These are phyloP conservation scores for Amphiduros pacificus DNA, from an alignment of 2,888 invertebrate genomes.

Conservation along the genomic window DNA sequence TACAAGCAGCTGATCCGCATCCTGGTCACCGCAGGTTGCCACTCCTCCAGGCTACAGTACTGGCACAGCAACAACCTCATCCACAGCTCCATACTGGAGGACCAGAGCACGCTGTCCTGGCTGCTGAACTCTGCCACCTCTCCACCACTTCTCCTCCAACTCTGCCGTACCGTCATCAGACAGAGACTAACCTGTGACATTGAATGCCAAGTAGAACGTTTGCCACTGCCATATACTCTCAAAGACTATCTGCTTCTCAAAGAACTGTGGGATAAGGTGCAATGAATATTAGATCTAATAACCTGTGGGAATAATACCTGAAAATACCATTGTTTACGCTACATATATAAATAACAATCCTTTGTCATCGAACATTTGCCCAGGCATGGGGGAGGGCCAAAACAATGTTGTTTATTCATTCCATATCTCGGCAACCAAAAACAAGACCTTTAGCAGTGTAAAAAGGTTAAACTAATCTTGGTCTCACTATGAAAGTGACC, in stretches of 20 bases:
- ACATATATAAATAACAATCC: too few species aligned
- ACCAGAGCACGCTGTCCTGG: neutral
- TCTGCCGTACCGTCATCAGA: constrained; percentile 8
- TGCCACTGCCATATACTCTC: constrained; percentile 14
- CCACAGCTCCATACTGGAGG: neutral
- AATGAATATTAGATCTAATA: too few species aligned
- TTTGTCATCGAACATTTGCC: too few species aligned
- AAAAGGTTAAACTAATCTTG: too few species aligned
- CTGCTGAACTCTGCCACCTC: neutral
- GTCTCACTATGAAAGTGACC: too few species aligned
- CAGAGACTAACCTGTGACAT: constrained; percentile 11
- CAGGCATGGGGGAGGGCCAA: too few species aligned
- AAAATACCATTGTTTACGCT: too few species aligned
- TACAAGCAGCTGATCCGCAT: constrained; percentile 6
- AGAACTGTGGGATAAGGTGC: too few species aligned
- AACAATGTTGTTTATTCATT: too few species aligned
- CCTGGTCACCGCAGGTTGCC: constrained; percentile 13
- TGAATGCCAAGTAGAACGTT: constrained; percentile 5
- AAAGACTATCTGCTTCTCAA: constrained; percentile 14
- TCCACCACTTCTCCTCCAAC: constrained; percentile 7
- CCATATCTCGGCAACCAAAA: too few species aligned
- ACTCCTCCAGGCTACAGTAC: neutral
- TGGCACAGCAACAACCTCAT: neutral
- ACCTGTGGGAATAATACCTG: too few species aligned
- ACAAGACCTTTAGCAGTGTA: too few species aligned